Evolutionary conservation across 2,113 vertebrate genomes (phyloP).

Genomic region (Percopsis transmontana): DNA sequence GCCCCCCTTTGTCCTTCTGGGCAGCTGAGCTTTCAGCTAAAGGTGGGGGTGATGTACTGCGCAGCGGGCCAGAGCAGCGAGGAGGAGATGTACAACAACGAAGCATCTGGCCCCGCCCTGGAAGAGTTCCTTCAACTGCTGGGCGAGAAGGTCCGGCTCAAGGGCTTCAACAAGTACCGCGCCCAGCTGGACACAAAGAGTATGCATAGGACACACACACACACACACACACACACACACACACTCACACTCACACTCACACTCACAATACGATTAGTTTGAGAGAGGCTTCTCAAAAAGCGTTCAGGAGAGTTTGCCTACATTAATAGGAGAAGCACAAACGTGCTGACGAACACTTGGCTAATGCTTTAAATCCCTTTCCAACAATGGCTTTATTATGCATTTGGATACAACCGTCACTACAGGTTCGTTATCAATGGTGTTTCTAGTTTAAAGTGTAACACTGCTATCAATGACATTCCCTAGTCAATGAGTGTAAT

Average conservation of each 20-base stretch:
- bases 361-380: background rate
- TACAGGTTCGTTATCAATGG: no score
- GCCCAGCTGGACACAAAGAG: conserved; percentile 98
- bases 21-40: conserved; percentile 95
- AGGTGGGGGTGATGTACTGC: conserved; percentile 99
- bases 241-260: background rate
- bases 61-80: conserved; percentile 94
- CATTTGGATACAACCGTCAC: no score
- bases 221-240: conserved; percentile 1
- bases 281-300: background rate
- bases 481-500: conserved; percentile 29
- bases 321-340: background rate
- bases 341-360: background rate
- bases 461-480: background rate
- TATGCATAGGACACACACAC: conserved; percentile 69
- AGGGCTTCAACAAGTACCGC: conserved; percentile 96
- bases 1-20: conserved; percentile 19
- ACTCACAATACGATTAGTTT: background rate
- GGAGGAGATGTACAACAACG: conserved; percentile 99
- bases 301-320: background rate
- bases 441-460: no score
- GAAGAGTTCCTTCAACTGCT: conserved; percentile 97
- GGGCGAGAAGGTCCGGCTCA: conserved; percentile 93
- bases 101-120: conserved; percentile 89
- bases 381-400: no score